phyloP scores from a whole-genome alignment of 2,888 invertebrate species.

The Tortricodes alternella region DNA sequence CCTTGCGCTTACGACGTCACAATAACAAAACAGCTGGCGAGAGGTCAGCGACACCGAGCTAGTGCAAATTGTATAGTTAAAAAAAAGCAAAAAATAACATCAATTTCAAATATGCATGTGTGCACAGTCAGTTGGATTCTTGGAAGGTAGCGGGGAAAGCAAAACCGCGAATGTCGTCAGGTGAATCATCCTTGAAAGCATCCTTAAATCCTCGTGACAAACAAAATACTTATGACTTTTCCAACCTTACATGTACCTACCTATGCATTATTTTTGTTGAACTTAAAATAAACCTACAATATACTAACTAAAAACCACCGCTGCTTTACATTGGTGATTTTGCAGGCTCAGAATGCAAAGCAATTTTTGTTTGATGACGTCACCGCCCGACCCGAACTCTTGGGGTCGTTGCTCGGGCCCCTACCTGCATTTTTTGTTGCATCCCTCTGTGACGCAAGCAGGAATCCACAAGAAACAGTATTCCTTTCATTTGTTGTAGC shows the following conservation, averaged over 20 bases:
- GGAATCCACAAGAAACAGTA: slow-evolving; percentile 56
- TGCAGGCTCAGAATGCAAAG: slow-evolving; percentile 45
- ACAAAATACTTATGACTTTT: too few relatives aligned
- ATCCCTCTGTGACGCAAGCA: slow-evolving; percentile 70
- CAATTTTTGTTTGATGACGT: slow-evolving; percentile 62
- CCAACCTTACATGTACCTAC: too few relatives aligned
- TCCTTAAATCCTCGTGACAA: too few relatives aligned
- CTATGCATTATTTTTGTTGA: too few relatives aligned
- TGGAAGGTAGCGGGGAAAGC: slow-evolving; percentile 50
- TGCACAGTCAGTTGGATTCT: slow-evolving; percentile 49
- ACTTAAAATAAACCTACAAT: too few relatives aligned
- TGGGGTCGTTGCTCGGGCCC: slow-evolving; percentile 76
- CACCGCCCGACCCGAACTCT: slow-evolving; percentile 59
- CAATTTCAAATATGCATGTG: slow-evolving; percentile 58
- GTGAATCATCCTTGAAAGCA: too few relatives aligned
- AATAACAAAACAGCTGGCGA: slow-evolving; percentile 78
- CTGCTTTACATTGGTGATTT: slow-evolving; percentile 48
- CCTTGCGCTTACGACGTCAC: slow-evolving; percentile 60
- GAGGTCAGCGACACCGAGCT: slow-evolving; percentile 73
- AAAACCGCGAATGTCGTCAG: slow-evolving; percentile 62
- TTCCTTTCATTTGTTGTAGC: slow-evolving; percentile 41
- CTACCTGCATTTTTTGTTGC: slow-evolving; percentile 80
- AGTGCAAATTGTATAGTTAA: slow-evolving; percentile 78
- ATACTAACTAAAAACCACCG: slow-evolving; percentile 27
- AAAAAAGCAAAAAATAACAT: slow-evolving; percentile 66